These are phyloP conservation scores for Netelia melanura DNA, from an alignment of 2,888 invertebrate species.

Conservation along the genomic window DNA sequence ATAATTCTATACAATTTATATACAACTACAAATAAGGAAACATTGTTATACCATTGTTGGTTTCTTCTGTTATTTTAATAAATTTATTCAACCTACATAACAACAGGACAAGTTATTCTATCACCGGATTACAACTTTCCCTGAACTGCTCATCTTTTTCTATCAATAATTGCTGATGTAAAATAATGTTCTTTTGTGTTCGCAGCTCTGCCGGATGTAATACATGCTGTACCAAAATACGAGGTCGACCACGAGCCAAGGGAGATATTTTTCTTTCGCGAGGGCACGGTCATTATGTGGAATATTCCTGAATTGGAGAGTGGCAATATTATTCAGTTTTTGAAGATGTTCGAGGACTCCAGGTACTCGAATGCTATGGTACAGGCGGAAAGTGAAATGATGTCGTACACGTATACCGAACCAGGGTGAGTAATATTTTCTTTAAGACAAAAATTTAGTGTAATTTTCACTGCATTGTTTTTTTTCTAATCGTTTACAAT, in stretches of 20 bases:
- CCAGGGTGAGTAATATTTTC: conserved; percentile 81
- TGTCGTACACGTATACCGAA: conserved; percentile 91
- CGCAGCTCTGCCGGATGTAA: conserved; percentile 89
- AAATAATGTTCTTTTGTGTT: conserved; percentile 61
- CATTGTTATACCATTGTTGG: conserved; percentile 45
- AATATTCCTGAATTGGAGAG: conserved; percentile 94
- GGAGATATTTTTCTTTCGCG: conserved; percentile 96
- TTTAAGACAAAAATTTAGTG: neutral
- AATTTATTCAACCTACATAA: conserved; percentile 27
- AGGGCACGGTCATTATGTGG: conserved; percentile 97
- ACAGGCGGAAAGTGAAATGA: conserved; percentile 92
- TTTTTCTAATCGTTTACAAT: conserved; percentile 3
- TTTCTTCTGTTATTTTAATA: conserved; percentile 46
- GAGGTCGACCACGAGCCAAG: conserved; percentile 90
- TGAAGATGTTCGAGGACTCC: conserved; percentile 89
- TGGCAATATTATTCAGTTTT: conserved; percentile 91
- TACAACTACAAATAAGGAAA: neutral
- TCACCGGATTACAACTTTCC: neutral
- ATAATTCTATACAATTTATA: conserved; percentile 15
- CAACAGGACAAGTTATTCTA: neutral
- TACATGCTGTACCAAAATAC: conserved; percentile 95
- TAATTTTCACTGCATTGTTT: neutral
- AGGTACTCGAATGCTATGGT: conserved; percentile 90
- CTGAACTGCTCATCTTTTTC: neutral
- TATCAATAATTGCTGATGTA: neutral